Conservation (phyloP, 37 sponge, comb jelly and placozoan genomes). For the Ephydatia muelleri region DNA sequence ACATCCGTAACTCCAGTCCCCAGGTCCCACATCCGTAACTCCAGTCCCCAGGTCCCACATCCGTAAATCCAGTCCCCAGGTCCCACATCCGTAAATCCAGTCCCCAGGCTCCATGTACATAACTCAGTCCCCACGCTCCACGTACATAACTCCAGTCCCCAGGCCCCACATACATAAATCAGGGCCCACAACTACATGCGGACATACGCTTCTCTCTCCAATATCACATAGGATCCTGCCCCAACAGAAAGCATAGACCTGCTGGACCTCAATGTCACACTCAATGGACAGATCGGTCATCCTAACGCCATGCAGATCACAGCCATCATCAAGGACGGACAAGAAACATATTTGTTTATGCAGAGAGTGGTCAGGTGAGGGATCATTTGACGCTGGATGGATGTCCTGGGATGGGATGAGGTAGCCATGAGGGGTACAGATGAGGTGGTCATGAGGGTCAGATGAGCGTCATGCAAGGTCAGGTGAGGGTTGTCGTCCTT, state of each 20-base stretch:
- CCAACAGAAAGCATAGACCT: slow-evolving; percentile 64
- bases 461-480: no score
- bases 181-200: neutral
- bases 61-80: no score
- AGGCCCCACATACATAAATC: slow-evolving; percentile 13
- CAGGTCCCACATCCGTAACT: no score
- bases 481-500: no score
- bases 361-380: slow-evolving; percentile 67
- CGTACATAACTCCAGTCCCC: no score
- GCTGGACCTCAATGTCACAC: slow-evolving; percentile 62
- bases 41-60: no score
- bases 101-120: no score
- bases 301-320: slow-evolving; percentile 83
- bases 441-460: no score
- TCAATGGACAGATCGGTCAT: slow-evolving; percentile 70
- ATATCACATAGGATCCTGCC: slow-evolving; percentile 10
- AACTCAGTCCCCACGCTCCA: no score
- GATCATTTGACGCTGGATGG: neutral
- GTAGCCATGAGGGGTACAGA: no score
- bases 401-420: neutral
- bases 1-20: no score
- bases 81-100: no score
- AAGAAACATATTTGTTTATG: slow-evolving; percentile 76
- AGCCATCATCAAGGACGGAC: slow-evolving; percentile 69
- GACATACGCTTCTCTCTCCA: neutral